phyloP scores from a whole-genome alignment of 2,797 vertebrate species.

The Picus viridis region DNA sequence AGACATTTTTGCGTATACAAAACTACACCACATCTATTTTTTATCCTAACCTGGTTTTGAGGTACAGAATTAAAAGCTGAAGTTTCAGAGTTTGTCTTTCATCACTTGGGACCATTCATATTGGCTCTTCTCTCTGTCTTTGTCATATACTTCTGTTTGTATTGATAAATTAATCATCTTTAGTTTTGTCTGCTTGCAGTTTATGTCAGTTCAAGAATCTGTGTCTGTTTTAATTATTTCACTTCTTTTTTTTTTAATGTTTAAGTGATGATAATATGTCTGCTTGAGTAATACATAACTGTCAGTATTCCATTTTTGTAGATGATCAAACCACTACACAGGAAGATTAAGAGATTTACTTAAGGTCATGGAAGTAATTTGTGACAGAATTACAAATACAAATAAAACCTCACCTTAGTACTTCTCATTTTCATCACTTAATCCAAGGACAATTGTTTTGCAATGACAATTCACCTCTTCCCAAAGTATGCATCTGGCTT shows the following conservation, averaged over 20 bases:
- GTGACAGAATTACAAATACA: background rate
- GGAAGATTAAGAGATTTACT: conserved; percentile 20
- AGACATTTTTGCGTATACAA: background rate
- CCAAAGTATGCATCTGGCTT: background rate
- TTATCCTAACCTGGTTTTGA: background rate
- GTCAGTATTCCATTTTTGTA: conserved; percentile 14
- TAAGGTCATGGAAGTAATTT: background rate
- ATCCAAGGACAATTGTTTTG: background rate
- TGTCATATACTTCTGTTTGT: background rate
- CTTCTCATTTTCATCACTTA: background rate
- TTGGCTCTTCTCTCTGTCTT: background rate
- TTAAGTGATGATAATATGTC: background rate
- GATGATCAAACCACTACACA: background rate
- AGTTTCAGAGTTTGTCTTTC: background rate
- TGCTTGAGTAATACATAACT: background rate
- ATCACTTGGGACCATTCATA: background rate
- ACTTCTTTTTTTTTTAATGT: background rate
- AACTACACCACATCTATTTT: background rate
- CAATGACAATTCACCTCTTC: background rate
- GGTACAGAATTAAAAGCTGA: background rate
- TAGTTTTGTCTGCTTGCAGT: background rate
- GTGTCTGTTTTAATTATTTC: background rate
- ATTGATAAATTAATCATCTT: background rate
- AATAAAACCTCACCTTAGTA: background rate
- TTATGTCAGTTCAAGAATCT: background rate